Percentiles rank a stretch among this genome's conserved stretches.
Evolutionary conservation across 2,113 vertebrate species (phyloP).

Genomic region (Platysternon megacephalum): DNA sequence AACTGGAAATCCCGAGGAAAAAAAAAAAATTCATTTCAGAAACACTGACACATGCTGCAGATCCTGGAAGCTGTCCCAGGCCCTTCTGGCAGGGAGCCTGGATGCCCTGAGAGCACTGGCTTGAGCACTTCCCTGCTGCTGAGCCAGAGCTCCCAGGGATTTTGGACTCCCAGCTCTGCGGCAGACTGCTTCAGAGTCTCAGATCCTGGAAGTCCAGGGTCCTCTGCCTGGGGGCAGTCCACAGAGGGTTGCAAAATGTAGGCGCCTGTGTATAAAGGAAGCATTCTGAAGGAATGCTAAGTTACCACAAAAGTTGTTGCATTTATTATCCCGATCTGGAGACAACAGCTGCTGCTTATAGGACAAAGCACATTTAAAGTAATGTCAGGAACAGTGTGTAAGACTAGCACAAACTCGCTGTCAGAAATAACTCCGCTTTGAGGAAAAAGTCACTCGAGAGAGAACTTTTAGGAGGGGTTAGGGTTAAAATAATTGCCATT

Average conservation of each 20-base stretch:
- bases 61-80: not conserved
- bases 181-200: not conserved
- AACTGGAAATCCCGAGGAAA: not conserved
- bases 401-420: not conserved
- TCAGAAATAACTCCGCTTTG: conserved; percentile 37
- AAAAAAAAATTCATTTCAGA: not conserved
- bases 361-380: not conserved
- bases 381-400: not conserved
- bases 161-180: not conserved
- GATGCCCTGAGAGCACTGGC: not conserved
- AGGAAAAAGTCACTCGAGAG: conserved; percentile 47
- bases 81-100: not conserved
- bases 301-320: not conserved
- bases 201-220: too few relatives aligned
- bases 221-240: not conserved
- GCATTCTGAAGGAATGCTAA: not conserved
- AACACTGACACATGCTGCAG: not conserved
- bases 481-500: conserved; percentile 70
- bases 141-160: not conserved
- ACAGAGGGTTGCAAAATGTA: not conserved
- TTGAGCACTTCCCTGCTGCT: not conserved
- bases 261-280: not conserved
- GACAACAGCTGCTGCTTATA: not conserved
- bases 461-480: conserved; percentile 63
- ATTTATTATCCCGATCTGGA: not conserved